Base-by-base conservation (phyloP, 2,113 vertebrate genomes). In the Petaurus breviceps region DNA sequence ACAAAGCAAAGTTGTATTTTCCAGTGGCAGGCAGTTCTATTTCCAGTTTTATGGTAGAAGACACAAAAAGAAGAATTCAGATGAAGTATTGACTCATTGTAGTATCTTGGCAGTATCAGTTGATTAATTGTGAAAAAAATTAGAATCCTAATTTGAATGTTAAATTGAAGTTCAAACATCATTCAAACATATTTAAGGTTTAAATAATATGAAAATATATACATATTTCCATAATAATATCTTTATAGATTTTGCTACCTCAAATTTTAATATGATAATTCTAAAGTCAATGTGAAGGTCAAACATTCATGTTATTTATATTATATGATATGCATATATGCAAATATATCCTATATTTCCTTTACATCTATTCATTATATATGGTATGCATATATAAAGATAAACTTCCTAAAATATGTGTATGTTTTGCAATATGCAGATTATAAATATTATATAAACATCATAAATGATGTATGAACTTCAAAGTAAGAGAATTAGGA, bases 401-500 rank as follows among this genome's bases (percentile, higher is more conserved):
- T 77, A 22, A 22, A 8, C n/a, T 84, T 84, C 2, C 68, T 23
- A 23, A 43, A 43, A 43, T 84, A 8, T 43, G 43, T n/a, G 37
- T 43, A 22, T 84, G 22, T 43, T 23, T 84, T 84, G 68, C 2
- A 84, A 43, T 43, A 22, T 84, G 19, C 37, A 84, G 68, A 23
- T 92, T 43, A 77, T 12, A 46, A n/a, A 89, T 28, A 68, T 50
- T 53, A 96, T 16, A 77, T 95, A 94, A 89, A 93, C 68, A 89
- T n/a, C 89, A 25, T 50, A 51, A 94, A 93, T 95, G 91, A 2
- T 3, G 95, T 96, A 92, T 94, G 50, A 93, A 89, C 92, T 53
- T 52, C n/a, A 93, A 96, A 96, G 93, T 93, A 91, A 90, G 8
- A 90, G 49, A 49, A 51, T 90, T 90, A 28, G 47, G 90, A 97